phyloP scores from a whole-genome alignment of 2,888 invertebrate species.

The Endomychus coccineus region DNA sequence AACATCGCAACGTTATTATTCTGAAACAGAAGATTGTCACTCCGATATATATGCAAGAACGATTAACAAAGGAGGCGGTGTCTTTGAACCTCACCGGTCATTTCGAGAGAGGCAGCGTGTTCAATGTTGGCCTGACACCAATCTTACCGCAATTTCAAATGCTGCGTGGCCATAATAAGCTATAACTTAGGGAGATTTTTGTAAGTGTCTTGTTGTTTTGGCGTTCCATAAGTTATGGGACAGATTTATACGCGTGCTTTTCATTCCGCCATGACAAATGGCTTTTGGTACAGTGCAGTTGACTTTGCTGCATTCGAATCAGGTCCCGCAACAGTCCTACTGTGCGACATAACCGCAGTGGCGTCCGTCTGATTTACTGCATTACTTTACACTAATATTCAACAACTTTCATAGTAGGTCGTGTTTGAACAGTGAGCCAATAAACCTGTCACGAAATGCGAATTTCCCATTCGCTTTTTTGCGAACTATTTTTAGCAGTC shows the following conservation, averaged over 20 bases:
- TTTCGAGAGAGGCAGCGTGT: not conserved
- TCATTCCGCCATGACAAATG: constrained; percentile 38
- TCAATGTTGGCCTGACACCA: constrained; percentile 1
- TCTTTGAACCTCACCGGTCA: constrained; percentile 21
- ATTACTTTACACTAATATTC: not conserved
- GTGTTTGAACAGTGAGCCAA: too few species aligned
- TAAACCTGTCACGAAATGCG: too few species aligned
- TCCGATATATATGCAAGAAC: constrained; percentile 30
- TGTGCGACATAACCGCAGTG: constrained; percentile 25
- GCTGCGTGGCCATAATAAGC: constrained; percentile 1
- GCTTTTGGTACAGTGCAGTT: constrained; percentile 26
- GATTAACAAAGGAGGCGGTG: constrained; percentile 29
- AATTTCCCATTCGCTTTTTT: too few species aligned
- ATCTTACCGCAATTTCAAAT: constrained; percentile 1
- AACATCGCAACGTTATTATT: constrained; percentile 22
- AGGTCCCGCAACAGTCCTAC: constrained; percentile 28
- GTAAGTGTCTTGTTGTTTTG: constrained; percentile 42
- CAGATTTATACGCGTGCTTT: constrained; percentile 40
- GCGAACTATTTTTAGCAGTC: too few species aligned
- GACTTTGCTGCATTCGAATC: constrained; percentile 21
- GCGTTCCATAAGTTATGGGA: constrained; percentile 41
- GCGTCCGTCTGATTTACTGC: not conserved
- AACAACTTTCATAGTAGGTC: too few species aligned
- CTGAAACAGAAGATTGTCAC: constrained; percentile 30
- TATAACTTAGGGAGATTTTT: constrained; percentile 41